Conservation (phyloP, 2,113 vertebrate genomes). For the Macroglossus sobrinus region DNA sequence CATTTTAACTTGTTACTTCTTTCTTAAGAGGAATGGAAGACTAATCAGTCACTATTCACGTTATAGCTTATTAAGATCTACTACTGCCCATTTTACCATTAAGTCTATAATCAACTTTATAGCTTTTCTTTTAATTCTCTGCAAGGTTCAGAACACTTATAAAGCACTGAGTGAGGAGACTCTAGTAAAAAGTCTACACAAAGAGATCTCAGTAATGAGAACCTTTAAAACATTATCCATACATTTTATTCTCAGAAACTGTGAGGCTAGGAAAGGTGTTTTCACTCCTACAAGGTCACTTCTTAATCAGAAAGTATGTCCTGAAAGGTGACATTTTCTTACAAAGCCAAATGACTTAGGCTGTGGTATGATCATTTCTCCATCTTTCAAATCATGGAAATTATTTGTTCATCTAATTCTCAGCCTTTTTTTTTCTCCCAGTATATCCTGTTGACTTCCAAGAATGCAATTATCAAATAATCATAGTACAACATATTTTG, state of each 20-base stretch:
- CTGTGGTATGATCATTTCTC: background rate
- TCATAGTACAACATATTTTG: background rate
- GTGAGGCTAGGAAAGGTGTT: background rate
- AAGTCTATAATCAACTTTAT: background rate
- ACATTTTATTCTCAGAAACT: constrained; percentile 10
- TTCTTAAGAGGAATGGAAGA: background rate
- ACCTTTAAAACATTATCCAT: background rate
- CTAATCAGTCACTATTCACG: background rate
- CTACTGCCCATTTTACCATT: background rate
- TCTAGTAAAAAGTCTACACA: background rate
- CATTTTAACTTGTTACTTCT: background rate
- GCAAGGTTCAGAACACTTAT: background rate
- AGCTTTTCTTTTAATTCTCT: constrained; percentile 4
- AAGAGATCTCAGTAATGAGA: background rate
- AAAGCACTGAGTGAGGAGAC: background rate
- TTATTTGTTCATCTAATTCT: background rate
- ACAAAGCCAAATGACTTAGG: background rate
- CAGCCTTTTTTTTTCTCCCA: background rate
- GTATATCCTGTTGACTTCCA: background rate
- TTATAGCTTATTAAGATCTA: background rate
- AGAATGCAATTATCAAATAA: background rate
- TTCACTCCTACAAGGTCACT: background rate
- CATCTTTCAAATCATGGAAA: background rate
- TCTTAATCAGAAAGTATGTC: constrained; percentile 17
- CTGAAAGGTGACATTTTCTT: constrained; percentile 6